phyloP scores from a whole-genome alignment of 2,113 vertebrate genomes.

The Empidonax alnorum region DNA sequence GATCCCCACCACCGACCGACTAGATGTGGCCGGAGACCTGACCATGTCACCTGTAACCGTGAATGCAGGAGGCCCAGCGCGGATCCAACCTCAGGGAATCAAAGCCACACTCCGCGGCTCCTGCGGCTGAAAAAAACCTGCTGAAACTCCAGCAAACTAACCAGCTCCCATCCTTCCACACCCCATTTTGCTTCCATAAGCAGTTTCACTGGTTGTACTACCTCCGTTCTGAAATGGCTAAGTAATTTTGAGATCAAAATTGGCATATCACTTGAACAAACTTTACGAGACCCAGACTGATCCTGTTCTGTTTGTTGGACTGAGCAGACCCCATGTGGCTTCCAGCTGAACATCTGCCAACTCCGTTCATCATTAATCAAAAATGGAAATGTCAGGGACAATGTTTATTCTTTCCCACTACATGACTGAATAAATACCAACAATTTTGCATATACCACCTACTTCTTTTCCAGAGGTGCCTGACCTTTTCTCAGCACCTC shows the following conservation, averaged over 20 bases:
- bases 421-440: conserved; percentile 35
- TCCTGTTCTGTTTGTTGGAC: conserved; percentile 7
- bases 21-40: not conserved
- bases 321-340: conserved; percentile 19
- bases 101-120: not conserved
- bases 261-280: not conserved
- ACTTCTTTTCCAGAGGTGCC: not conserved
- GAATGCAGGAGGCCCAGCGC: fast-evolving
- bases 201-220: not conserved
- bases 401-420: conserved; percentile 29
- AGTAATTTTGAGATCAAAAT: not conserved
- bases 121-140: not conserved
- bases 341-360: conserved; percentile 50
- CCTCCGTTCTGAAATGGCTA: not conserved
- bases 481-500: not conserved
- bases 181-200: not conserved
- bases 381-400: conserved; percentile 55
- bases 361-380: conserved; percentile 41
- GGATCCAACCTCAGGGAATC: not conserved
- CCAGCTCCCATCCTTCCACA: not conserved
- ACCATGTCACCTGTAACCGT: fast-evolving
- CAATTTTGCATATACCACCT: conserved; percentile 39
- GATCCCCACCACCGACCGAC: fast-evolving
- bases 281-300: not conserved
- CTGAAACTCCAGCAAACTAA: not conserved